Evolutionary conservation across 1,140 invertebrate genomes (phyloP).

Genomic region (Leptonema lineaticorne): DNA sequence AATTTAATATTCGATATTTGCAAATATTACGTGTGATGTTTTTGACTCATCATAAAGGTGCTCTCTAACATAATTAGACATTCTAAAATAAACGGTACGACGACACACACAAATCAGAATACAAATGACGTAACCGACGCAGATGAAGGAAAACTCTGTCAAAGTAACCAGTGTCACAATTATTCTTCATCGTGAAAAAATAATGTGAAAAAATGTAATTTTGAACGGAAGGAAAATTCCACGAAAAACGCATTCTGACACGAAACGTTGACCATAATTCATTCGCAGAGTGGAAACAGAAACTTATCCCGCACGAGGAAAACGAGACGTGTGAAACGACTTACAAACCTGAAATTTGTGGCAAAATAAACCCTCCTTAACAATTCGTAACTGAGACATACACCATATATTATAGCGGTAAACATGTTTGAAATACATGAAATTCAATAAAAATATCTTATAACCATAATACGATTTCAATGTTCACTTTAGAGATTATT

Average conservation of each 20-base stretch:
- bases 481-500: too few species aligned
- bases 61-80: slow-evolving; percentile 13
- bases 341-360: not conserved
- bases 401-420: too few species aligned
- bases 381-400: too few species aligned
- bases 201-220: not conserved
- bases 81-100: slow-evolving; percentile 8
- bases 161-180: not conserved
- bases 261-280: slow-evolving; percentile 14
- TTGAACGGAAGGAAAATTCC: not conserved
- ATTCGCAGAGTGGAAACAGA: slow-evolving; percentile 3
- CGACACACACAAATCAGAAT: not conserved
- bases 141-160: not conserved
- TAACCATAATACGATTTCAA: too few species aligned
- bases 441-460: too few species aligned
- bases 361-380: not conserved
- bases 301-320: not conserved
- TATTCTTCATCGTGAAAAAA: slow-evolving; percentile 12
- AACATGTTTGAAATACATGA: too few species aligned
- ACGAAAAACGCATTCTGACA: slow-evolving; percentile 1
- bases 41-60: slow-evolving; percentile 15
- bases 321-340: not conserved
- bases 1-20: not conserved
- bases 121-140: not conserved
- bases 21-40: not conserved